These are phyloP conservation scores for Sporophila hypoxantha DNA, from an alignment of 2,113 vertebrate species.

Conservation along the genomic window DNA sequence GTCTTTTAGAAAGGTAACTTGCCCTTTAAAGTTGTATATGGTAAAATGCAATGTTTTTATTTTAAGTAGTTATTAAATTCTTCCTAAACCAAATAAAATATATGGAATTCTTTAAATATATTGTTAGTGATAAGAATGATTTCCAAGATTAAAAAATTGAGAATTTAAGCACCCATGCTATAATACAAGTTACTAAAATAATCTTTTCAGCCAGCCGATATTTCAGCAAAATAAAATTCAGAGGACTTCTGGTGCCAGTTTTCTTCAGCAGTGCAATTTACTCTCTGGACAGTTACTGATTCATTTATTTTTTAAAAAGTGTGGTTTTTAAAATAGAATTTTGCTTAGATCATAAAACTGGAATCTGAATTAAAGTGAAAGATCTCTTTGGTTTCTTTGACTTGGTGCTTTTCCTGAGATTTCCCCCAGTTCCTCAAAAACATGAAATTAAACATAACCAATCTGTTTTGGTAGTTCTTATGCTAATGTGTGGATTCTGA, in stretches of 20 bases:
- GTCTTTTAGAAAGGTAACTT: neutral
- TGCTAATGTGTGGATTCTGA: conserved; percentile 31
- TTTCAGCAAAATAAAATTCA: neutral
- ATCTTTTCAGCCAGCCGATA: neutral
- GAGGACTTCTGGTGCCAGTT: neutral
- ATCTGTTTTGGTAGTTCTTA: conserved; percentile 34
- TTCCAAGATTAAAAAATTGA: neutral
- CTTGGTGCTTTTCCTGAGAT: neutral
- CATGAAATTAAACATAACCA: conserved; percentile 14
- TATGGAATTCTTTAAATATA: neutral
- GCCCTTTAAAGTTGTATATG: neutral
- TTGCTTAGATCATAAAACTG: neutral
- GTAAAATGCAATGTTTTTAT: neutral
- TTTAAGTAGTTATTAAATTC: neutral
- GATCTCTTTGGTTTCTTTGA: neutral
- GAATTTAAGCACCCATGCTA: neutral
- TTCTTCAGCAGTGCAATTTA: neutral
- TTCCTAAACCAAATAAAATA: neutral
- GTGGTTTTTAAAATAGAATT: neutral
- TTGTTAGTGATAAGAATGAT: neutral
- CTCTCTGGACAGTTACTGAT: neutral
- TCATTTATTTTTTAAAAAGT: neutral
- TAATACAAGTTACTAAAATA: neutral
- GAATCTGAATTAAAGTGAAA: neutral
- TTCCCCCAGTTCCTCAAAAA: neutral